Evolutionary conservation across 2,797 vertebrate genomes (phyloP).

Genomic region (Thunnus albacares): DNA sequence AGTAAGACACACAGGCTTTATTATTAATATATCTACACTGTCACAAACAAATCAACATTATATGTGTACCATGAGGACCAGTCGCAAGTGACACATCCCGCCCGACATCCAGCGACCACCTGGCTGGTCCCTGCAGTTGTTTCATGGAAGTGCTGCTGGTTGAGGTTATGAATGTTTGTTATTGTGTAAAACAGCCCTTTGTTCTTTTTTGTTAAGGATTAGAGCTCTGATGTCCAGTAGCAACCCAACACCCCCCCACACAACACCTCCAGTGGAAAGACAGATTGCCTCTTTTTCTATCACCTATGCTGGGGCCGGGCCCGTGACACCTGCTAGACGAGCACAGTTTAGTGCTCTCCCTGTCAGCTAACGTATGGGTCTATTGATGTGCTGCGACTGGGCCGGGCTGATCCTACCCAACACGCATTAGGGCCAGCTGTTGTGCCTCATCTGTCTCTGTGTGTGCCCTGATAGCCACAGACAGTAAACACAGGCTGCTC

Average conservation of each 20-base stretch:
- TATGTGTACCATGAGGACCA: neutral
- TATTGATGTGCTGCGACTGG: slow-evolving; percentile 85
- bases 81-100: slow-evolving; percentile 4
- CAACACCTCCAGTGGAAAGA: slow-evolving; percentile 57
- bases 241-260: slow-evolving; percentile 42
- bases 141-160: slow-evolving; percentile 53
- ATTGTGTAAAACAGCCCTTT: slow-evolving; percentile 60
- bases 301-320: slow-evolving; percentile 68
- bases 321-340: slow-evolving; percentile 78
- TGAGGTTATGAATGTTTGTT: slow-evolving; percentile 69
- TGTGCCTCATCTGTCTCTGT: slow-evolving; percentile 78
- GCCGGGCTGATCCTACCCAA: slow-evolving; percentile 78
- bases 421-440: slow-evolving; percentile 79
- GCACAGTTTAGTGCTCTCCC: slow-evolving; percentile 74
- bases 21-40: neutral
- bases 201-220: slow-evolving; percentile 71
- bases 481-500: slow-evolving; percentile 70
- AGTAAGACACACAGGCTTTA: neutral
- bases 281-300: slow-evolving; percentile 79
- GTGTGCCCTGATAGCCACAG: slow-evolving; percentile 63
- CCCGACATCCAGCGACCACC: slow-evolving; percentile 18
- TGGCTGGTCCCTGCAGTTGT: slow-evolving; percentile 40
- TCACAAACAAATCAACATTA: neutral
- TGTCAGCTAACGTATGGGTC: slow-evolving; percentile 85
- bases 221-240: slow-evolving; percentile 75